phyloP scores from a whole-genome alignment of 2,113 vertebrate genomes.

The Rhynchomys soricoides region DNA sequence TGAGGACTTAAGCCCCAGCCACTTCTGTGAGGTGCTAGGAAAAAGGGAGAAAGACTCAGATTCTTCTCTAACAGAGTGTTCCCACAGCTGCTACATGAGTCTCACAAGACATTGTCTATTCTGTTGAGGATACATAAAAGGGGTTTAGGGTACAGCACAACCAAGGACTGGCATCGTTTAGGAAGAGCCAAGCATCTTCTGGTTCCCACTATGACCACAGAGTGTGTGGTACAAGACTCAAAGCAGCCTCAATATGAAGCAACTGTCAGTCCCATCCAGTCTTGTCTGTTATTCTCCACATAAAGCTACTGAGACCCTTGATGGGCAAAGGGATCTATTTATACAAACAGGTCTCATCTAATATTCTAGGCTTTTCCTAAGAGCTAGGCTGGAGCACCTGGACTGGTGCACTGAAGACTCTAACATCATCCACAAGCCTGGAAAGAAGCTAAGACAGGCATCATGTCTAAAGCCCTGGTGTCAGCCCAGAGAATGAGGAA shows the following conservation, averaged over 20 bases:
- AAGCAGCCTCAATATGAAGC: neutral
- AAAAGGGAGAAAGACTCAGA: neutral
- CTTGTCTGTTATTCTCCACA: neutral
- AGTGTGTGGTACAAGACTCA: accelerated
- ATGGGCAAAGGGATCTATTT: neutral
- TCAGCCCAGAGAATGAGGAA: accelerated
- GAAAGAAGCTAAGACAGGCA: neutral
- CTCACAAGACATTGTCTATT: constrained; percentile 83
- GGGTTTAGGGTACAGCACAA: neutral
- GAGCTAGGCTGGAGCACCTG: neutral
- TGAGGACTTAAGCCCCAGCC: neutral
- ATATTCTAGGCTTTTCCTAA: neutral
- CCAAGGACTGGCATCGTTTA: neutral
- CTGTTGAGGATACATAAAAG: constrained; percentile 72
- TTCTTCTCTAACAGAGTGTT: neutral
- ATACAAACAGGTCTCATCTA: neutral
- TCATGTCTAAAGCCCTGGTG: neutral
- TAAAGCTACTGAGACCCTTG: neutral
- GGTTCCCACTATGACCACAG: neutral
- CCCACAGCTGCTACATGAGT: constrained; percentile 73
- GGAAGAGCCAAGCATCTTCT: neutral
- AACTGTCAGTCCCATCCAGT: neutral
- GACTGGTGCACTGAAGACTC: neutral
- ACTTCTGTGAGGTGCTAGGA: neutral
- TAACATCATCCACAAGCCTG: neutral